Conservation (phyloP, 53 echinoderm and acorn worm genomes). For the Glandiceps talaboti region DNA sequence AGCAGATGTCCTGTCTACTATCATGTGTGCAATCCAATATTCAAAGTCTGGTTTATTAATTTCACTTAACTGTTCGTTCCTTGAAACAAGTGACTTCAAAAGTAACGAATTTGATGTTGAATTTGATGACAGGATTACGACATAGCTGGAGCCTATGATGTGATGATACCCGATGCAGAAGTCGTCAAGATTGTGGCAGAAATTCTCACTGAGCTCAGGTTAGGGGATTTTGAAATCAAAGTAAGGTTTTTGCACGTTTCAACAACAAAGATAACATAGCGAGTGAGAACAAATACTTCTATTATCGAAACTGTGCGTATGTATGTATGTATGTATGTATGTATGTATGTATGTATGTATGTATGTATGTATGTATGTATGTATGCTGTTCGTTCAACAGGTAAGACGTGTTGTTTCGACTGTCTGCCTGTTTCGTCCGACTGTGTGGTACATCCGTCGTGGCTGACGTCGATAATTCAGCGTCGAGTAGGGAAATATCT, state of each 20-base stretch:
- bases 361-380: neutral
- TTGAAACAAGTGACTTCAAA: too few species aligned
- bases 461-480: neutral
- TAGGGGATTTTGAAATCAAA: constrained; percentile 94
- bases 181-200: constrained; percentile 95
- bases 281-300: too few species aligned
- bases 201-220: constrained; percentile 62
- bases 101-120: too few species aligned
- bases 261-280: neutral
- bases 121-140: constrained; percentile 93
- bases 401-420: neutral
- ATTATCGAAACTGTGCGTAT: neutral
- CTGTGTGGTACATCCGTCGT: neutral
- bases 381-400: neutral
- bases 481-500: neutral
- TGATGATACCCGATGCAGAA: constrained; percentile 83
- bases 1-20: too few species aligned
- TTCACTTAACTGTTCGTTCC: too few species aligned
- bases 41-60: too few species aligned
- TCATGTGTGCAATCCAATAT: too few species aligned
- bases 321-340: neutral
- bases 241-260: constrained; percentile 32
- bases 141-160: constrained; percentile 87
- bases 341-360: neutral
- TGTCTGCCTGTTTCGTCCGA: neutral